phyloP scores from a whole-genome alignment of 2,888 invertebrate genomes.

The Rhyacophila evoluta region DNA sequence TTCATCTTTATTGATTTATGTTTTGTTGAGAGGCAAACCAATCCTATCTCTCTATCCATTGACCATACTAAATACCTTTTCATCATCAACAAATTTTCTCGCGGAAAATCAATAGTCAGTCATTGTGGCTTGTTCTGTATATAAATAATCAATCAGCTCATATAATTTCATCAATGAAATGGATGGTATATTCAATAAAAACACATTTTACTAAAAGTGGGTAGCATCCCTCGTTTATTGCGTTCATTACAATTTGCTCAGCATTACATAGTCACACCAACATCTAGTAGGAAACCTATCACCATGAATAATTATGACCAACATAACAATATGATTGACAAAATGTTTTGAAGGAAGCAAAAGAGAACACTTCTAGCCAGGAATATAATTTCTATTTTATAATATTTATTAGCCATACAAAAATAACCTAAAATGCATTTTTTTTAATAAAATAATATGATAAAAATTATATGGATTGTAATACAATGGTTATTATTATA shows the following conservation, averaged over 20 bases:
- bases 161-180: too few relatives aligned
- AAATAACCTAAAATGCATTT: not conserved
- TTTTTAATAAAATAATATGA: not conserved
- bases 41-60: too few relatives aligned
- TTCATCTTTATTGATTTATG: too few relatives aligned
- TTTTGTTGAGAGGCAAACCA: too few relatives aligned
- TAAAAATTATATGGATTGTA: not conserved
- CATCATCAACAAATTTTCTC: too few relatives aligned
- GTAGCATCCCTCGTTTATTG: conserved; percentile 22
- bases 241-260: conserved; percentile 24
- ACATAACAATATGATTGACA: conserved; percentile 2
- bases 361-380: not conserved
- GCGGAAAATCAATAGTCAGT: too few relatives aligned
- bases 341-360: not conserved
- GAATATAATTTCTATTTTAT: conserved; percentile 5
- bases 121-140: too few relatives aligned
- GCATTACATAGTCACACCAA: conserved; percentile 13
- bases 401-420: conserved; percentile 15
- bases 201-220: not conserved
- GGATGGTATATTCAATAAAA: not conserved
- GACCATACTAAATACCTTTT: too few relatives aligned
- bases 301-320: not conserved
- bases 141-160: too few relatives aligned
- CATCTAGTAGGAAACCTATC: conserved; percentile 12
- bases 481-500: too few relatives aligned